These are phyloP conservation scores for Notoglanidium macrostoma DNA, from an alignment of 2,797 vertebrate species.

Conservation along the genomic window DNA sequence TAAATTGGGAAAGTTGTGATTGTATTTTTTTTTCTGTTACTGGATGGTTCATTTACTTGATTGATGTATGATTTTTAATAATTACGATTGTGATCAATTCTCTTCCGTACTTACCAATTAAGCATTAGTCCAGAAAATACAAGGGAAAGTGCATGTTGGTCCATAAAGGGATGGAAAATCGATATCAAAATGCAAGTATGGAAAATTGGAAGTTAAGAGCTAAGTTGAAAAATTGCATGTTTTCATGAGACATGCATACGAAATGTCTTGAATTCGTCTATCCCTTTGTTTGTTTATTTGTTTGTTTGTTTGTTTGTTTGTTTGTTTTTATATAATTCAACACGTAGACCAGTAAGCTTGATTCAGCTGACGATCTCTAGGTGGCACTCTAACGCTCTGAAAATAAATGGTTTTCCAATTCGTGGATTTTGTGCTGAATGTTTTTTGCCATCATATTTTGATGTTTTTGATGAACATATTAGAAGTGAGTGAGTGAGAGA, in stretches of 20 bases:
- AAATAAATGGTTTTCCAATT: constrained; percentile 51
- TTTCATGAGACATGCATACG: background rate
- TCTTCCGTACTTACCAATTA: background rate
- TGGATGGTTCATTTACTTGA: background rate
- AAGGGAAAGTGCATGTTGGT: background rate
- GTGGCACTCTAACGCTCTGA: constrained; percentile 73
- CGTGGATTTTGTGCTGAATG: constrained; percentile 50
- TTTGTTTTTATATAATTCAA: background rate
- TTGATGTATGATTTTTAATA: background rate
- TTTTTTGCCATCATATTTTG: constrained; percentile 25
- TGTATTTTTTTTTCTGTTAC: background rate
- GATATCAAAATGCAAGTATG: too few species aligned
- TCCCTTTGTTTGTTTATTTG: background rate
- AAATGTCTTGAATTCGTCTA: background rate
- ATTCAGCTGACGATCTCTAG: constrained; percentile 71
- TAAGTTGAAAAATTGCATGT: background rate
- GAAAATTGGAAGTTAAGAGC: background rate
- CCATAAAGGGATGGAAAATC: background rate
- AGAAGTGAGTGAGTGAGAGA: background rate
- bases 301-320: constrained; percentile 25
- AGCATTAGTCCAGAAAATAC: background rate
- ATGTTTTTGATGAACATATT: background rate
- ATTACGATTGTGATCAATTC: too few species aligned
- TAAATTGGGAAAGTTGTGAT: background rate
- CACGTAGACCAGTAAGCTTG: background rate